Base-by-base conservation (phyloP, 2,113 vertebrate species). In the Brachionichthys hirsutus region DNA sequence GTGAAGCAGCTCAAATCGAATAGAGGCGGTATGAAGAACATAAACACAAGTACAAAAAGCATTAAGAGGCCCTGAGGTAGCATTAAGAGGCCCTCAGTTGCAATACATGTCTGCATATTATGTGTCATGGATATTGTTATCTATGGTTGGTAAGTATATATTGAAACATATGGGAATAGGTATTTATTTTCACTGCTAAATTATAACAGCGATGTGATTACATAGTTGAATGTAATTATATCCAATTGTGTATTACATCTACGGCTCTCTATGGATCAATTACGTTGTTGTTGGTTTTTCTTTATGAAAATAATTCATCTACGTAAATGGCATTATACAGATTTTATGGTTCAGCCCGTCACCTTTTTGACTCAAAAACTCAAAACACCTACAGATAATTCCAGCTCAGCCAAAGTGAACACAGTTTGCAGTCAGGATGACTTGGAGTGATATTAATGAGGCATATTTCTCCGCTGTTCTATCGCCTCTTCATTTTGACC, bases 391-490 rank as follows among this genome's bases (percentile, higher is more conserved):
- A 13, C 14, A 52, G 15, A 55, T n/a, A 42, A 44, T 61, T 47
- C 20, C 40, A 65, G 14, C 3, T 15, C 36, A 47, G 12, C 38
- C 15, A 41, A 49, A 18, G 18, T 42, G 16, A 68, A 19, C 2
- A 45, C 11, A 41, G 40, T 69, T 57, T 70, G 73, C 68, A 69
- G 56, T 76, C 51, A 62, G 47, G 22, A 20, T 79, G 66, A 69
- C 56, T 46, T 35, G 67, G 63, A 62, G 65, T 68, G 60, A 77
- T 79, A 84, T 81, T 82, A 85, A 80, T 74, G 69, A 83, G 76
- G 55, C 50, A 63, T 41, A 69, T 77, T 70, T 67, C 70, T 40
- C 68, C 72, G 57, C 78, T 78, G 77, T 54, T 81, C 47, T 30
- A 35, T 75, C 64, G 67, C 55, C 45, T 71, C 54, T 60, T 71